phyloP scores from a whole-genome alignment of 2,113 vertebrate genomes.

The Chloropsis cyanopogon region DNA sequence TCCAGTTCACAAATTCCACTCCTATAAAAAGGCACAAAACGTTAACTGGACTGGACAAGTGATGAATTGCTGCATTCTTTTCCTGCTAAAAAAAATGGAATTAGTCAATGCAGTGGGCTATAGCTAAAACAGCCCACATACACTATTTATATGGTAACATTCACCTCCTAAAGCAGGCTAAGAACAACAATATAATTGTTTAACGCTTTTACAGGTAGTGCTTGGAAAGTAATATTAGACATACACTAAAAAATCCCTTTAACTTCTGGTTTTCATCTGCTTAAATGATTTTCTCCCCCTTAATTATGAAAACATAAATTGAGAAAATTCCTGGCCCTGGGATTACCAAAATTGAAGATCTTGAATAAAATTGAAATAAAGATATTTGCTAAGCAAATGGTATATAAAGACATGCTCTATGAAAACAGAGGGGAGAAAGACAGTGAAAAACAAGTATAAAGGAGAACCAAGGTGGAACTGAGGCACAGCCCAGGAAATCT shows the following conservation, averaged over 20 bases:
- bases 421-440: neutral
- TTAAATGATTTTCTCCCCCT: neutral
- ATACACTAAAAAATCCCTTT: neutral
- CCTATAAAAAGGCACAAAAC: neutral
- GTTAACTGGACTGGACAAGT: slow-evolving; percentile 15
- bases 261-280: neutral
- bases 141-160: neutral
- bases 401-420: neutral
- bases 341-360: neutral
- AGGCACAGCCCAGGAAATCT: neutral
- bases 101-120: neutral
- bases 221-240: neutral
- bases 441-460: neutral
- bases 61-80: slow-evolving; percentile 31
- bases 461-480: neutral
- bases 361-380: neutral
- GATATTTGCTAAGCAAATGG: neutral
- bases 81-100: slow-evolving; percentile 6
- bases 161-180: neutral
- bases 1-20: neutral
- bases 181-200: neutral
- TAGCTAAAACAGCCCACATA: neutral
- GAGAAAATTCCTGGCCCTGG: neutral
- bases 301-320: neutral
- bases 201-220: neutral